Conservation (phyloP, 2,888 invertebrate genomes). For the Colostygia pectinataria region DNA sequence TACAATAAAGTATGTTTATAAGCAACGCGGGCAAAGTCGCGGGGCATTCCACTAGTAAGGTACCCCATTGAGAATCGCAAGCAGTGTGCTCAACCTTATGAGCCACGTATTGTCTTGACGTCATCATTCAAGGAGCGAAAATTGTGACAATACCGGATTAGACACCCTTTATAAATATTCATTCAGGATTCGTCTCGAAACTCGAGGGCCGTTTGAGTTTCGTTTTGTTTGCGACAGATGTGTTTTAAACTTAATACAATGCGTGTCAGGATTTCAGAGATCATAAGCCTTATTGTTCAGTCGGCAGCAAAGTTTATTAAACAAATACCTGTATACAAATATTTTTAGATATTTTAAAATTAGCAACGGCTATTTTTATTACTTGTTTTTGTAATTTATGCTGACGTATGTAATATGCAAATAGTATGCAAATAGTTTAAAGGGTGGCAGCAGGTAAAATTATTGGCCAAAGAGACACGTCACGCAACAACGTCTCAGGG, state of each 20-base stretch:
- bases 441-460: too few species aligned
- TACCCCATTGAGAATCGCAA: slow-evolving; percentile 4
- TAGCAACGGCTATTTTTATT: too few species aligned
- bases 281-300: slow-evolving; percentile 15
- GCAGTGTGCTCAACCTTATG: slow-evolving; percentile 58
- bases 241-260: slow-evolving; percentile 43
- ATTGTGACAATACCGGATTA: slow-evolving; percentile 78
- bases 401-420: too few species aligned
- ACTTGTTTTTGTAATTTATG: too few species aligned
- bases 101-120: slow-evolving; percentile 72
- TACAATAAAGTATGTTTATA: too few species aligned
- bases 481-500: too few species aligned
- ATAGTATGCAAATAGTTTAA: too few species aligned
- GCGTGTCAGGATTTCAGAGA: slow-evolving; percentile 34
- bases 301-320: too few species aligned
- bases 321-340: too few species aligned
- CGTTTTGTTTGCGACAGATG: slow-evolving; percentile 77
- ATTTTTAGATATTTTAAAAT: too few species aligned
- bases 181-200: slow-evolving; percentile 67
- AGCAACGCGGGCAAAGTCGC: too few species aligned
- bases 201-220: slow-evolving; percentile 62
- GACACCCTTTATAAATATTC: slow-evolving; percentile 82
- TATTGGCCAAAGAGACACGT: too few species aligned
- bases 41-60: not conserved
- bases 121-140: slow-evolving; percentile 76